Conservation (phyloP, 2,888 invertebrate species). For the Lithophane socia region DNA sequence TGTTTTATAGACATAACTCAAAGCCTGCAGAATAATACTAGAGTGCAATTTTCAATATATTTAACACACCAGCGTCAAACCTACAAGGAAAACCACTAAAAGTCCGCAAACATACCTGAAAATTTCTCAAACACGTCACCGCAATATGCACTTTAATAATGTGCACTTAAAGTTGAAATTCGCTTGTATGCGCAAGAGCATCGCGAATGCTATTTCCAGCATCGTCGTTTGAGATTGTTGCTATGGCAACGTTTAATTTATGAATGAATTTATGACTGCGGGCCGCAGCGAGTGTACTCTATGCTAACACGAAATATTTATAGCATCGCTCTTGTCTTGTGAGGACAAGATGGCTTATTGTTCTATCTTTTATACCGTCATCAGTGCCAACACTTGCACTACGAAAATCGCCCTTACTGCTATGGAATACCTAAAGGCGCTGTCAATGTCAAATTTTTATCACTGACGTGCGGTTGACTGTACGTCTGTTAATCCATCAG, state of each 20-base stretch:
- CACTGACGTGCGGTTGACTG: not conserved
- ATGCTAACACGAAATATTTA: slow-evolving; percentile 53
- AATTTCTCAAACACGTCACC: not conserved
- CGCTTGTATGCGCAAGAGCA: slow-evolving; percentile 5
- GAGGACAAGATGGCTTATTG: slow-evolving; percentile 43
- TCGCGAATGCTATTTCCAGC: slow-evolving; percentile 50
- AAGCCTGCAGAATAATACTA: not conserved
- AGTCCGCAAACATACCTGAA: slow-evolving; percentile 2
- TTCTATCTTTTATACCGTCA: slow-evolving; percentile 32
- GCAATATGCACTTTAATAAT: not conserved
- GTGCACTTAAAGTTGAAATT: slow-evolving; percentile 7
- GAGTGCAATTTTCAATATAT: not conserved
- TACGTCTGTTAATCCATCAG: slow-evolving; percentile 8
- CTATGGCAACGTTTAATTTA: slow-evolving; percentile 63
- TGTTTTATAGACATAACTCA: not conserved
- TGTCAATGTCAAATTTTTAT: not conserved
- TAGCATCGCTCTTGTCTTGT: slow-evolving; percentile 38
- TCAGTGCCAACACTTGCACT: not conserved
- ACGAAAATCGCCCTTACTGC: not conserved
- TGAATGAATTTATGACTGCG: slow-evolving; percentile 62
- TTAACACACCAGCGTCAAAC: slow-evolving; percentile 13
- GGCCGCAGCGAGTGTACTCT: slow-evolving; percentile 38
- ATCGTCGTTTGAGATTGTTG: slow-evolving; percentile 43
- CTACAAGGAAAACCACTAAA: slow-evolving; percentile 31
- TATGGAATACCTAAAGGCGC: not conserved